Base-by-base conservation (phyloP, 1,140 invertebrate species). In the Steinernema feltiae region DNA sequence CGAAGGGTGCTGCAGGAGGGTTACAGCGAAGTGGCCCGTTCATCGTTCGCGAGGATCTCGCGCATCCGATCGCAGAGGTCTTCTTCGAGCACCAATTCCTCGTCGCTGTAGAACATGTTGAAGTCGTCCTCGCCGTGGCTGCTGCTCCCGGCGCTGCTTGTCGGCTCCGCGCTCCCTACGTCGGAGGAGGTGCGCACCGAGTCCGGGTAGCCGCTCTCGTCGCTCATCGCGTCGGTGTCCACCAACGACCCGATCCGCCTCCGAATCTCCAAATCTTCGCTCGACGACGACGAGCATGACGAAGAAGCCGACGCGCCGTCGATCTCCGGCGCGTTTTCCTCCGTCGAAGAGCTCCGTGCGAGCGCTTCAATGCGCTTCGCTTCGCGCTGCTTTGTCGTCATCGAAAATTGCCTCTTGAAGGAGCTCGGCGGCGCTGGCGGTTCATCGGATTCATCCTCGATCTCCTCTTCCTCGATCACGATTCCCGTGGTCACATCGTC, bases 11-110 rank as follows among this genome's bases (percentile, higher is more conserved):
- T 7, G 53, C 24, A 63, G 53, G 7, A 17, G 24, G 24, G 53
- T 27, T 63, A 63, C 7, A 63, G 15, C 7, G 53, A 63, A 7
- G 53, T 63, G 12, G 53, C 53, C 15, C 7, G 53, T 3, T 63
- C 53, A 21, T 63, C 24, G 53, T 27, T 63, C 12, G 12, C 24
- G 53, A 63, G 53, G 7, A 63, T 15, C 53, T 63, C 53, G 24
- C 53, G 53, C 53, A 63, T 63, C 53, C 53, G 53, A 27, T 63
- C 53, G 53, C 53, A 63, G 53, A 63, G 53, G 53, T 63, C 53
- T 21, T 63, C 53, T 27, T 63, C 53, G 12, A 63, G 53, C 7
- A 63, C 24, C 3, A 63, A 3, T 27, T 63, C 53, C 24, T 63
- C 53, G 53, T 63, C 53, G 24, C 53, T 63, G 53, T 63, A 63